Evolutionary conservation across 2,113 vertebrate genomes (phyloP).

Genomic region (Pipra filicauda): DNA sequence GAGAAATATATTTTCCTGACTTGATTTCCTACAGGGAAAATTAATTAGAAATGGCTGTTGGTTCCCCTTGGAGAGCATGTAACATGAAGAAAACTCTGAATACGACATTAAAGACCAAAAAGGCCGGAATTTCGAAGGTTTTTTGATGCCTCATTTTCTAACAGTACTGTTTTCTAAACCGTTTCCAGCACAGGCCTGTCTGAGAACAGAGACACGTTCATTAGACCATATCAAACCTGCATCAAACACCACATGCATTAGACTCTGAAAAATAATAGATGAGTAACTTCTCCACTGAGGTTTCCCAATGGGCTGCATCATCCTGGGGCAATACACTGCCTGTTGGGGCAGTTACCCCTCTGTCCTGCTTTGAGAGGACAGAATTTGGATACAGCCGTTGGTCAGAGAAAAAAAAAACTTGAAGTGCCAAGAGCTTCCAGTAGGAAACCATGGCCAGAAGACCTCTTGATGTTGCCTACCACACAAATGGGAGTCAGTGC

Average conservation of each 20-base stretch:
- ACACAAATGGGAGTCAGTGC: background rate
- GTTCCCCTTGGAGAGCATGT: background rate
- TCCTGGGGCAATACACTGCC: background rate
- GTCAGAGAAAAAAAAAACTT: background rate
- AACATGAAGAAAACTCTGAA: background rate
- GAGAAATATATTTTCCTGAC: background rate
- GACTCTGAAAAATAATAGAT: background rate
- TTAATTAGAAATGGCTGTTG: background rate
- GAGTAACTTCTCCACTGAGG: background rate
- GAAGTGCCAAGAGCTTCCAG: background rate
- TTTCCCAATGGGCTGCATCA: background rate
- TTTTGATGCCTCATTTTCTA: background rate
- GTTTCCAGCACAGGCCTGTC: background rate
- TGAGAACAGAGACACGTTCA: background rate
- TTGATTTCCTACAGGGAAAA: background rate
- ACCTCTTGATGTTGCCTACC: background rate
- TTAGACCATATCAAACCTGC: background rate
- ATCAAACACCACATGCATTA: background rate
- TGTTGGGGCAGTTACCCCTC: rapidly evolving
- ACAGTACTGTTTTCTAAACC: background rate
- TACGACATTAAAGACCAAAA: background rate
- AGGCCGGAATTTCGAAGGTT: background rate
- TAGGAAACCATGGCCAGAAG: background rate
- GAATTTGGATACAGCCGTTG: rapidly evolving
- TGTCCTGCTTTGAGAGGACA: background rate